Evolutionary conservation across 2,888 invertebrate species (phyloP), one percentile per base, ranked within the genome.

Genomic region (Phrixothrix hirtus): DNA sequence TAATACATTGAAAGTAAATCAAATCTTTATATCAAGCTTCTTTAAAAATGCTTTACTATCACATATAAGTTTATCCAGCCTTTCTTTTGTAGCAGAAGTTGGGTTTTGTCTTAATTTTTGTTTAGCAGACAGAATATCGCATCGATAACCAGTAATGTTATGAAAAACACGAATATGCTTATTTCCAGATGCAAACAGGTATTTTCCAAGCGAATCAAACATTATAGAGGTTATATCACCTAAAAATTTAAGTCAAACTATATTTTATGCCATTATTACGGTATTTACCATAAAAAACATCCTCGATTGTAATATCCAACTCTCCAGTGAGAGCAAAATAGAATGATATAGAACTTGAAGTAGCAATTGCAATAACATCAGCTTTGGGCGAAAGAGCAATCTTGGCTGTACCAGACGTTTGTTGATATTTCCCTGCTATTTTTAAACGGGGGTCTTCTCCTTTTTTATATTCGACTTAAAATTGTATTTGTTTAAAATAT

Each of bases 311-410:
- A 60, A 81, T 81, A 65, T 87, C 88, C 51, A 85, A 77, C 56
- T 81, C 69, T 10, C 86, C 88, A 32, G 82, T 83, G 57, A 80
- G 76, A 0, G 86, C 83, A 41, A 85, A 87, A 77, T 86, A 92
- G 67, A 92, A 82, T 52, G 83, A 82, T 2, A 94, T 71, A 10
- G 78, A 78, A 26, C 80, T 77, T 42, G 83, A 83, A 49, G 82
- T 81, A 14, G 86, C 84, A 7, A 92, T 82, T 0, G 83, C 89
- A 7, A 92, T 76, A 11, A 90, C 87, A 67, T 89, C 85, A 0
- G 87, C 89, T 72, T 90, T 86, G 12, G 91, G 89, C 9, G 92
- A 89, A 31, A 94, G 76, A 0, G 88, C 87, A 45, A 92, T 82
- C 57, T 78, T 77, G 5, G 86, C 80, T 7, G 80, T 72, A 39